Conservation (phyloP, 2,797 vertebrate genomes). For the Enteromius fasciolatus region DNA sequence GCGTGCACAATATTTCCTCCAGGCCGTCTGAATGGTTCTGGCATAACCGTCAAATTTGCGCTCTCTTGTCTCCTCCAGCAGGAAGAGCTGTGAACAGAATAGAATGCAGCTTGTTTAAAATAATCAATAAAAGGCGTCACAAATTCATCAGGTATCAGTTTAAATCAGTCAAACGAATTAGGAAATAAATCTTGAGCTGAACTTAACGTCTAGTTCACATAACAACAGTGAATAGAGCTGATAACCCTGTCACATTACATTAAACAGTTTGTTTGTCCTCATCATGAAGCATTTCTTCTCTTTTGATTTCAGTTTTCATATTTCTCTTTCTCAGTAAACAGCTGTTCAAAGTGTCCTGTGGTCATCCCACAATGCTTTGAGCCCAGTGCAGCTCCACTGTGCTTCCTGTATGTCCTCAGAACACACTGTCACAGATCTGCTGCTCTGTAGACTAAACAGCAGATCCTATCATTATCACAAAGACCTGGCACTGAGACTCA, state of each 20-base stretch:
- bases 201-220: not conserved
- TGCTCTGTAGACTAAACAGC: slow-evolving; percentile 79
- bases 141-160: not conserved
- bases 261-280: slow-evolving; percentile 38
- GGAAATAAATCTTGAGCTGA: not conserved
- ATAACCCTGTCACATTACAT: slow-evolving; percentile 6
- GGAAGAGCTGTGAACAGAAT: slow-evolving; percentile 83
- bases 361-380: slow-evolving; percentile 1
- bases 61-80: slow-evolving; percentile 95
- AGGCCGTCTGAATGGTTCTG: slow-evolving; percentile 92
- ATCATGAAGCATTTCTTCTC: slow-evolving; percentile 3
- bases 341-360: slow-evolving; percentile 7
- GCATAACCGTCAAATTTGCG: slow-evolving; percentile 96
- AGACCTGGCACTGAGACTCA: slow-evolving; percentile 53
- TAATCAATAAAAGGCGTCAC: not conserved
- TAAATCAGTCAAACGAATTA: not conserved
- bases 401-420: slow-evolving; percentile 48
- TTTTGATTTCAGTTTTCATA: not conserved
- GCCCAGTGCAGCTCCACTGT: slow-evolving; percentile 1
- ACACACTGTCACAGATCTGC: slow-evolving; percentile 62
- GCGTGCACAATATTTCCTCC: slow-evolving; percentile 90
- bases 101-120: not conserved
- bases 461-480: slow-evolving; percentile 63
- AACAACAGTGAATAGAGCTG: not conserved
- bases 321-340: not conserved